Base-by-base conservation (phyloP, 2,797 vertebrate species). In the Enteromius viviparus region DNA sequence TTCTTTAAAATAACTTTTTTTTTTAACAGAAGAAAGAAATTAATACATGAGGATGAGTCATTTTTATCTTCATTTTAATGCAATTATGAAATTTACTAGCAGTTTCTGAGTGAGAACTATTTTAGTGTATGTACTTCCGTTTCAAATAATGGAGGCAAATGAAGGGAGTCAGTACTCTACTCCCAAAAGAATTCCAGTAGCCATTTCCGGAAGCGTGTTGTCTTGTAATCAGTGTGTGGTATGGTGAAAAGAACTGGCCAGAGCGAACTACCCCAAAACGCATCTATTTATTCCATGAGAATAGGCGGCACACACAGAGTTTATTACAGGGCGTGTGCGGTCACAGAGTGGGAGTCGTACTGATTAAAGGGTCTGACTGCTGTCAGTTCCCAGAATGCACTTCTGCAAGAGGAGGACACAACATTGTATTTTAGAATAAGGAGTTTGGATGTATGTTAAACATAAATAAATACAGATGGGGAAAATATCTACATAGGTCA, bases 191-290 rank as follows among this genome's bases (percentile, higher is more conserved):
- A 93, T 91, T 89, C 84, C 85, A 85, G 89, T 86, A 89, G 90
- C 86, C 58, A 62, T 84, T 82, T 89, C 89, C 75, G 29, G 87
- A 89, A 88, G 88, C 87, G 89, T 85, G 81, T 80, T 81, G 80
- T 92, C 83, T 89, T 82, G 88, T 90, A 92, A 92, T 91, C 93
- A 91, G 86, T 86, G 84, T 88, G 91, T 37, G 90, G 92, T 91
- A 21, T 68, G 78, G 89, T 86, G 88, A 71, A 89, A 87, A 89
- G 86, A 90, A 89, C 87, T 89, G 87, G 60, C 85, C 62, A 75
- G 83, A 74, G 78, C 91, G 85, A 86, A 88, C 86, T 89, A 87
- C 87, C 86, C 81, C 82, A 90, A 85, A 65, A 11, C 66, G 47
- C 42, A 78, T 82, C 78, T 90, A 88, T 93, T 91, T 88, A 82